These are phyloP conservation scores for Barbus barbus DNA, from an alignment of 2,113 vertebrate genomes.

Conservation along the genomic window DNA sequence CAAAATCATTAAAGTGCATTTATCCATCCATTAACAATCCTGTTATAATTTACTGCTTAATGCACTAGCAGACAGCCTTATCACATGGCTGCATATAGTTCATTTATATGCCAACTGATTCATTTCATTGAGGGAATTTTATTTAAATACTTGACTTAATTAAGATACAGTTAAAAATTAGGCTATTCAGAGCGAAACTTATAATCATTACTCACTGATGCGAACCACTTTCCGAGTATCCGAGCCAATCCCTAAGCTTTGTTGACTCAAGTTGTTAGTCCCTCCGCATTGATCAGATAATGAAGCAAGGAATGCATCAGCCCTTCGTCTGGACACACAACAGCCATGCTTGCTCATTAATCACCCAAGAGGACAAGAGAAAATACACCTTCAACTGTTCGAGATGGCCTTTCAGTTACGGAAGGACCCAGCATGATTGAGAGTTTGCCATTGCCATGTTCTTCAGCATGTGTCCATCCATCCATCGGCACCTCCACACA, in stretches of 20 bases:
- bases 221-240: background rate
- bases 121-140: background rate
- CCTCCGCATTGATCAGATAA: conserved; percentile 14
- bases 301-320: conserved; percentile 22
- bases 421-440: conserved; percentile 45
- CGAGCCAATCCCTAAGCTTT: conserved; percentile 11
- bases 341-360: conserved; percentile 72
- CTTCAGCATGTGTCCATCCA: conserved; percentile 39
- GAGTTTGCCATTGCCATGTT: conserved; percentile 15
- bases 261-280: conserved; percentile 21
- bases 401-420: conserved; percentile 65
- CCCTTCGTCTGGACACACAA: conserved; percentile 22
- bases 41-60: conserved; percentile 7
- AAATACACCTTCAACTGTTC: conserved; percentile 66
- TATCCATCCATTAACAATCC: background rate
- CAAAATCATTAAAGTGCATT: background rate
- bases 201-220: background rate
- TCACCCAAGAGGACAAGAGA: conserved; percentile 70
- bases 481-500: background rate
- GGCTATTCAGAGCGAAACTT: background rate
- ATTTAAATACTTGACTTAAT: conserved; percentile 24
- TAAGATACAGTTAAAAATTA: conserved; percentile 3
- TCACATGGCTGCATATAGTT: background rate
- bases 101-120: background rate
- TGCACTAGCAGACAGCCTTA: conserved; percentile 1